Evolutionary conservation across 1,140 invertebrate genomes (phyloP).

Genomic region (Chironomus striatipennis): DNA sequence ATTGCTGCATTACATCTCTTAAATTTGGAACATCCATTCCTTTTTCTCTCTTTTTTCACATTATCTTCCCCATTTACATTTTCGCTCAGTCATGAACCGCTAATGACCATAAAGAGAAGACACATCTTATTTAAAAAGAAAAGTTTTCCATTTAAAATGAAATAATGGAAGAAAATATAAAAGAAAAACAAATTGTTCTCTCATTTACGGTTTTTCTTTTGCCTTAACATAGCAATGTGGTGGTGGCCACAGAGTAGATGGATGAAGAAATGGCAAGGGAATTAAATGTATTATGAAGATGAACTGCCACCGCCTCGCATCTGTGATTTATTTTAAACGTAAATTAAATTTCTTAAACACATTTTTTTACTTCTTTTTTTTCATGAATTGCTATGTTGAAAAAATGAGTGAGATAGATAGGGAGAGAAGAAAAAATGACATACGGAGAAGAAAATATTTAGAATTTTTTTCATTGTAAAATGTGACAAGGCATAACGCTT

Average conservation of each 20-base stretch:
- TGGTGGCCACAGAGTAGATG: not conserved
- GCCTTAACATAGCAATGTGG: not conserved
- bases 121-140: not conserved
- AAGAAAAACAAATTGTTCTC: not conserved
- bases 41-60: not conserved
- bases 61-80: not conserved
- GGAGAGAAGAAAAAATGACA: not conserved
- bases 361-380: not conserved
- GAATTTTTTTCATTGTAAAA: conserved; percentile 9
- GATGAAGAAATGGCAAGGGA: conserved; percentile 11
- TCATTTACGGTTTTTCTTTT: not conserved
- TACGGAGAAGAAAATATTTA: conserved; percentile 3
- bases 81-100: not conserved
- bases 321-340: conserved; percentile 14
- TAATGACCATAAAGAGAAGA: conserved; percentile 1
- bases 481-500: conserved; percentile 12
- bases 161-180: not conserved
- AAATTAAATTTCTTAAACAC: conserved; percentile 9
- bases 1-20: no score
- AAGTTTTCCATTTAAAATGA: conserved; percentile 10
- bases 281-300: conserved; percentile 15
- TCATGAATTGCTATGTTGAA: no score
- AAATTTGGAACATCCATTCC: not conserved
- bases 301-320: not conserved
- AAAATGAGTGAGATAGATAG: not conserved